Evolutionary conservation across 2,797 vertebrate species (phyloP).

Genomic region (Squalus acanthias): DNA sequence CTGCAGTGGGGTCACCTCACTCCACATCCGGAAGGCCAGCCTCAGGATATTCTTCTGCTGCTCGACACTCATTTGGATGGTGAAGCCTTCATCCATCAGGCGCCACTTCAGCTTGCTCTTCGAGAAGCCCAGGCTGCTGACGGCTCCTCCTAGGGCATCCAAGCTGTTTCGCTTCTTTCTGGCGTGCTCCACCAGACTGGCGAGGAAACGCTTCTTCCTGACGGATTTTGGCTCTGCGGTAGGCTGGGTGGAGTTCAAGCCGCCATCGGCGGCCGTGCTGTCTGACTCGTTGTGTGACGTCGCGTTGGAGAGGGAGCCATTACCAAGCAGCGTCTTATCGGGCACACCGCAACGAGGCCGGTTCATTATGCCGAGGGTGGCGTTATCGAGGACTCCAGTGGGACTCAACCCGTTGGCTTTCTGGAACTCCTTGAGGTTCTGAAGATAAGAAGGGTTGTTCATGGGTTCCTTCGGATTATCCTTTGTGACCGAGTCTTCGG

Average conservation of each 20-base stretch:
- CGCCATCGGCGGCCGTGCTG: background rate
- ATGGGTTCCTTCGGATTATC: constrained; percentile 6
- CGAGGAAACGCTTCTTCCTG: constrained; percentile 40
- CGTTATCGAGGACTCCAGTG: constrained; percentile 43
- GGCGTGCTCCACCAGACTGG: constrained; percentile 40
- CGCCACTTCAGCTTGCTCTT: constrained; percentile 45
- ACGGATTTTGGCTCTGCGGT: background rate
- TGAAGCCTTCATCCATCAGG: constrained; percentile 45
- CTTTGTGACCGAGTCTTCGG: background rate
- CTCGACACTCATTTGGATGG: constrained; percentile 42
- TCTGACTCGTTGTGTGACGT: background rate
- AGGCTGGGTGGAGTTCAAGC: background rate
- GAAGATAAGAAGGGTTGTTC: constrained; percentile 35
- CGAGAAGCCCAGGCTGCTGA: constrained; percentile 38
- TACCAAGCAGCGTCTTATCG: constrained; percentile 40
- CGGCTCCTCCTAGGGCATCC: constrained; percentile 24
- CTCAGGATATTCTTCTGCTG: constrained; percentile 43
- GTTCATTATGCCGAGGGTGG: constrained; percentile 45
- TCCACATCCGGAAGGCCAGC: constrained; percentile 46
- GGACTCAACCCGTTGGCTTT: constrained; percentile 42
- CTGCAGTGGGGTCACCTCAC: constrained; percentile 44
- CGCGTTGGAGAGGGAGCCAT: constrained; percentile 23
- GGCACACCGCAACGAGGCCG: constrained; percentile 45
- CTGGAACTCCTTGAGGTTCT: constrained; percentile 44
- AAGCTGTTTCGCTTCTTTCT: constrained; percentile 40